Evolutionary conservation across 2,888 invertebrate species (phyloP).

Genomic region (Opisthograptis luteolata): DNA sequence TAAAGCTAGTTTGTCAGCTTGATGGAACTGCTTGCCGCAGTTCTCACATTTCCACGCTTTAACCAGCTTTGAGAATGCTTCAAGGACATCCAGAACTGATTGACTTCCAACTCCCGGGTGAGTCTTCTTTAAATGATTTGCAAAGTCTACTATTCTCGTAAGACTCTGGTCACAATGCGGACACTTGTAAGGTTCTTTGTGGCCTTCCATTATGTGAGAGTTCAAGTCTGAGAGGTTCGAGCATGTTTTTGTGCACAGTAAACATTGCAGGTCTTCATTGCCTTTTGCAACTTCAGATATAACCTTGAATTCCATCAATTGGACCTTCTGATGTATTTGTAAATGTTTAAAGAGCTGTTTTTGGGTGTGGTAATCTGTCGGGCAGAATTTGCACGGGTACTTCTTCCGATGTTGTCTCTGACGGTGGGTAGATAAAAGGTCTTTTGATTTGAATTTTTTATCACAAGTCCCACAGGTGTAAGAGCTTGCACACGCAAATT

Average conservation of each 20-base stretch:
- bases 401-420: constrained; percentile 67
- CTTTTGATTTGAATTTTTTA: constrained; percentile 66
- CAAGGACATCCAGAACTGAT: constrained; percentile 69
- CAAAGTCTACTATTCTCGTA: constrained; percentile 70
- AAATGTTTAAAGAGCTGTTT: constrained; percentile 76
- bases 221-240: constrained; percentile 67
- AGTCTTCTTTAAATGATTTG: constrained; percentile 66
- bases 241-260: constrained; percentile 68
- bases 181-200: constrained; percentile 69
- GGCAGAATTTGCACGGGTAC: constrained; percentile 77
- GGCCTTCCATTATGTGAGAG: constrained; percentile 73
- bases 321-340: constrained; percentile 73
- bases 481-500: constrained; percentile 48
- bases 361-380: constrained; percentile 72
- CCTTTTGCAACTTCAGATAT: constrained; percentile 73
- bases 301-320: constrained; percentile 76
- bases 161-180: constrained; percentile 64
- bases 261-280: constrained; percentile 69
- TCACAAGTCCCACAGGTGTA: constrained; percentile 65
- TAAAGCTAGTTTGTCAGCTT: constrained; percentile 71
- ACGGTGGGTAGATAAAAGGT: constrained; percentile 62
- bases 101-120: constrained; percentile 72
- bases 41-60: constrained; percentile 81
- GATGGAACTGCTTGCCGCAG: constrained; percentile 71
- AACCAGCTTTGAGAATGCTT: constrained; percentile 71